phyloP scores from a whole-genome alignment of 2,113 vertebrate genomes.

The Crotophaga sulcirostris region DNA sequence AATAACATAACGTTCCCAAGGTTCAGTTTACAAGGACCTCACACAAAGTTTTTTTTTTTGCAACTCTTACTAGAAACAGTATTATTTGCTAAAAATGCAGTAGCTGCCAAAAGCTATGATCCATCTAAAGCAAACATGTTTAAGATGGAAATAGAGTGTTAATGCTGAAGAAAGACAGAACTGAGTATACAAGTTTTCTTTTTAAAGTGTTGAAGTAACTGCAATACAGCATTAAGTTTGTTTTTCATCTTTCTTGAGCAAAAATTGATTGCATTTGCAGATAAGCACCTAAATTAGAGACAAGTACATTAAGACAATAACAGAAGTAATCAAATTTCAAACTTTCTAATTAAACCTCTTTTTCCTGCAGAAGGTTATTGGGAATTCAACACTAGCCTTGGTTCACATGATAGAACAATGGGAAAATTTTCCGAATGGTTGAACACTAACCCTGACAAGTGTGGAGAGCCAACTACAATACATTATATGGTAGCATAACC shows the following conservation, averaged over 20 bases:
- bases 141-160: constrained; percentile 81
- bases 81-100: constrained; percentile 96
- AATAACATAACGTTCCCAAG: constrained; percentile 84
- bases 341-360: constrained; percentile 85
- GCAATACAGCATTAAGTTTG: constrained; percentile 30
- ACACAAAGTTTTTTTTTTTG: constrained; percentile 86
- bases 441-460: constrained; percentile 95
- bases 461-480: constrained; percentile 97
- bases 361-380: constrained; percentile 80
- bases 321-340: constrained; percentile 87
- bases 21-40: constrained; percentile 97
- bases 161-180: constrained; percentile 74
- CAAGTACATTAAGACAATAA: constrained; percentile 77
- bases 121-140: constrained; percentile 91
- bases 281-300: constrained; percentile 53
- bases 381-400: constrained; percentile 85
- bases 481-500: constrained; percentile 92
- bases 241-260: constrained; percentile 39
- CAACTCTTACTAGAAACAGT: constrained; percentile 96
- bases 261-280: constrained; percentile 46
- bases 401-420: constrained; percentile 95
- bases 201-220: constrained; percentile 57
- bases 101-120: constrained; percentile 94
- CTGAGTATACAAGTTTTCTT: constrained; percentile 71
- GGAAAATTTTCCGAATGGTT: constrained; percentile 96